A percentile compares a stretch with the other conserved stretches of the same genome.
Conservation (phyloP, 2,888 invertebrate genomes). For the Drosophila robusta region DNA sequence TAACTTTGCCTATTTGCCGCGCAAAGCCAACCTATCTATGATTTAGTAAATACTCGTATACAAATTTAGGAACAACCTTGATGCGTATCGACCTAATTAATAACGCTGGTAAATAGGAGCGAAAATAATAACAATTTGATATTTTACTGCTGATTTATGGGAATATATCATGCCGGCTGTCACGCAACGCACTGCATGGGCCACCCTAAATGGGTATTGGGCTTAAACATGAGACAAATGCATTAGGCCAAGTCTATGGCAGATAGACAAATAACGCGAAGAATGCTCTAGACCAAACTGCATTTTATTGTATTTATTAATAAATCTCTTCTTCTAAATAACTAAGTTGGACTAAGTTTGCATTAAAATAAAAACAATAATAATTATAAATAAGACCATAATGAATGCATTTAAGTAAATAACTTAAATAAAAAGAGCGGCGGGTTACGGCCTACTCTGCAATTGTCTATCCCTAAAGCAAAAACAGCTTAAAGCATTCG, state of each 20-base stretch:
- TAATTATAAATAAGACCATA: too few relatives aligned
- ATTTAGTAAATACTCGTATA: constrained; percentile 1
- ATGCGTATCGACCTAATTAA: constrained; percentile 18
- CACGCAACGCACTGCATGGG: constrained; percentile 27
- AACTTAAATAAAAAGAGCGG: too few relatives aligned
- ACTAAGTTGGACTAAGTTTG: too few relatives aligned
- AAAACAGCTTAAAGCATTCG: too few relatives aligned
- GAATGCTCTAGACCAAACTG: too few relatives aligned
- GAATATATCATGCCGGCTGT: constrained; percentile 20
- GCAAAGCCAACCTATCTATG: constrained; percentile 35
- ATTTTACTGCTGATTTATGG: constrained; percentile 30
- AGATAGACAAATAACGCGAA: too few relatives aligned
- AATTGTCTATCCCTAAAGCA: too few relatives aligned
- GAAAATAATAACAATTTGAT: constrained; percentile 19
- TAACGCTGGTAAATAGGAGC: constrained; percentile 28
- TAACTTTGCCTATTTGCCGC: constrained; percentile 36
- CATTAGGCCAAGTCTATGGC: constrained; percentile 35
- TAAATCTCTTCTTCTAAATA: too few relatives aligned
- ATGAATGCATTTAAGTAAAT: too few relatives aligned
- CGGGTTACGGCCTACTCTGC: too few relatives aligned
- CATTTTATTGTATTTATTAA: too few relatives aligned
- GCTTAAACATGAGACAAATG: constrained; percentile 48
- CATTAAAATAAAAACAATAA: too few relatives aligned
- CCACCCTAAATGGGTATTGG: constrained; percentile 26
- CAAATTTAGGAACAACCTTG: constrained; percentile 1